phyloP scores from a whole-genome alignment of 1,140 invertebrate genomes.

The Ooceraea biroi region DNA sequence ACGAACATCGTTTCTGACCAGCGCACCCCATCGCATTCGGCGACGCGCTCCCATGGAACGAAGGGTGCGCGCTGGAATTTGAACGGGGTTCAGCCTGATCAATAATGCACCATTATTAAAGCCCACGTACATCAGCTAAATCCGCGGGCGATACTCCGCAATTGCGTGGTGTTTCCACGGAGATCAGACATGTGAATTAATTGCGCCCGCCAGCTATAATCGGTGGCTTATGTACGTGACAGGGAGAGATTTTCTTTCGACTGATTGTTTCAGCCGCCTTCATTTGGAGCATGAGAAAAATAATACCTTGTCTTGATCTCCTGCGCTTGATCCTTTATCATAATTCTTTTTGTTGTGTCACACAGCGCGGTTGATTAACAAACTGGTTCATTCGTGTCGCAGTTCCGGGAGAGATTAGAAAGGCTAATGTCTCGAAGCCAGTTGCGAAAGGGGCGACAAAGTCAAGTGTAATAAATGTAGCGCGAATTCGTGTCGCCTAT shows the following conservation, averaged over 20 bases:
- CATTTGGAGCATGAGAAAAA: no score
- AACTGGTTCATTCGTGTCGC: not conserved
- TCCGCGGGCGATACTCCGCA: constrained; percentile 72
- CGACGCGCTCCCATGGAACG: constrained; percentile 59
- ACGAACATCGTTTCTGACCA: constrained; percentile 72
- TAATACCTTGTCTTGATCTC: no score
- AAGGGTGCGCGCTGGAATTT: constrained; percentile 78
- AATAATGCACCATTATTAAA: constrained; percentile 82
- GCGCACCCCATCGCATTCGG: constrained; percentile 65
- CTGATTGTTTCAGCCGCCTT: not conserved
- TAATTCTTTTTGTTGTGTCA: not conserved
- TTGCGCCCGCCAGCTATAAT: constrained; percentile 61
- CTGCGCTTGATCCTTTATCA: not conserved
- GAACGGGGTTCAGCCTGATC: constrained; percentile 81
- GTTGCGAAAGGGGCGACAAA: not conserved
- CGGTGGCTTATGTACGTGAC: constrained; percentile 7
- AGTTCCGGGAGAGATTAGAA: not conserved
- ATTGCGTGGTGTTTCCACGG: constrained; percentile 76
- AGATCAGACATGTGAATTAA: constrained; percentile 77
- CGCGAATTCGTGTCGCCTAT: constrained; percentile 17
- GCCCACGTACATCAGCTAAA: constrained; percentile 77
- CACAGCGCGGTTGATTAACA: not conserved
- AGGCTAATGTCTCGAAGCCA: not conserved
- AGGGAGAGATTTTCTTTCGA: constrained; percentile 4
- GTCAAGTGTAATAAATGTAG: constrained; percentile 18